phyloP scores from a whole-genome alignment of 1,140 invertebrate species.

The Bombus turneri region DNA sequence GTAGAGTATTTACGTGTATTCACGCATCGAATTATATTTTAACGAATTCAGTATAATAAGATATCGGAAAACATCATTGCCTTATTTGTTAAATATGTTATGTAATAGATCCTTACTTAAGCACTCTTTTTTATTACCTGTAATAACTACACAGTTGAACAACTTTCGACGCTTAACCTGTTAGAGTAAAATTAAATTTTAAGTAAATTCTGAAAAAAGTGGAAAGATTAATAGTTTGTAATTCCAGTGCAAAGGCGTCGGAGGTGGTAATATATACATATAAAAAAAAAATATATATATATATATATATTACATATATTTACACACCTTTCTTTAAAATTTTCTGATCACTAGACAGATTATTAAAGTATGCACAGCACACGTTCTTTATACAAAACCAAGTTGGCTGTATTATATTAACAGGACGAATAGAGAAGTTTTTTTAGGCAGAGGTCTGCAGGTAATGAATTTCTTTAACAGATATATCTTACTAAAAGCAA shows the following conservation, averaged over 20 bases:
- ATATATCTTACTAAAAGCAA: slow-evolving; percentile 12
- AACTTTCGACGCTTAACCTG: not conserved
- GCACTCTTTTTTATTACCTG: not conserved
- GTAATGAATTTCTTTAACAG: slow-evolving; percentile 5
- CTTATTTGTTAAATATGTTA: slow-evolving; percentile 19
- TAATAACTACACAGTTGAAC: not conserved
- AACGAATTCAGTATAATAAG: not conserved
- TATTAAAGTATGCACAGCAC: not conserved
- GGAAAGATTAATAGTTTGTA: not conserved
- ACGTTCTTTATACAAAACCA: slow-evolving; percentile 15
- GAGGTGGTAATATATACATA: slow-evolving; percentile 13
- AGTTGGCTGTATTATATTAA: not conserved
- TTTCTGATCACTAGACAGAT: not conserved
- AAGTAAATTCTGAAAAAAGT: not conserved
- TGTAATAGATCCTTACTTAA: not conserved
- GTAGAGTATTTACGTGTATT: not conserved
- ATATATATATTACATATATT: not conserved
- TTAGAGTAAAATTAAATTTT: slow-evolving; percentile 22
- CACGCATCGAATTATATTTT: slow-evolving; percentile 2
- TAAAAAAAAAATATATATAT: not conserved
- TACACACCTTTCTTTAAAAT: not conserved
- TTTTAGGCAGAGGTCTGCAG: slow-evolving; percentile 36
- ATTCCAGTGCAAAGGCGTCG: not conserved
- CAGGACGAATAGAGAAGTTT: not conserved
- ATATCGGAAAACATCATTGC: not conserved